Percentiles rank a stretch among this genome's conserved stretches.
phyloP scores from a whole-genome alignment of 2,888 invertebrate genomes.

The Heliconius cydno region DNA sequence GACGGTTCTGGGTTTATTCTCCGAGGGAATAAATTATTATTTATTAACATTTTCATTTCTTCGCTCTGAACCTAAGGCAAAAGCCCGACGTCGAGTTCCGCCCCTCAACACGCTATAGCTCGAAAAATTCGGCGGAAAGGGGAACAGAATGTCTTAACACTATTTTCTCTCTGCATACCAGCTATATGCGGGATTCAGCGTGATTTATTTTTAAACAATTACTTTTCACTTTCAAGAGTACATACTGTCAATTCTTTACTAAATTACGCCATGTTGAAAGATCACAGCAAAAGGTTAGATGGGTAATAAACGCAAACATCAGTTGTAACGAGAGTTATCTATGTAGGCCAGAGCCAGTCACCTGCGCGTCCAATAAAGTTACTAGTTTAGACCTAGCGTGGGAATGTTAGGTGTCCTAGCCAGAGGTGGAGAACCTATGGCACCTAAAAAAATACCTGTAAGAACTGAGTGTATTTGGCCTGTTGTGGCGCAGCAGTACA shows the following conservation, averaged over 20 bases:
- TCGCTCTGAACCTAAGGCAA: too few relatives aligned
- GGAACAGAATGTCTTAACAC: too few relatives aligned
- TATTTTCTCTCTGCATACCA: too few relatives aligned
- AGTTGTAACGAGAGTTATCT: conserved; percentile 39
- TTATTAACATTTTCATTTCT: too few relatives aligned
- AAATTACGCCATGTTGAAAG: conserved; percentile 17
- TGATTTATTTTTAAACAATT: too few relatives aligned
- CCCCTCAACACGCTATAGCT: too few relatives aligned
- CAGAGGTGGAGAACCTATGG: neutral
- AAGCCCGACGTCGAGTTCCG: too few relatives aligned
- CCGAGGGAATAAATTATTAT: too few relatives aligned
- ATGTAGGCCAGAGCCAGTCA: conserved; percentile 45
- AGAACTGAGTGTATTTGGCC: neutral
- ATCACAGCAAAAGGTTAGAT: conserved; percentile 31
- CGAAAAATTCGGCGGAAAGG: too few relatives aligned
- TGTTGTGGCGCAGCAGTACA: neutral
- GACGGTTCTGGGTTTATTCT: too few relatives aligned
- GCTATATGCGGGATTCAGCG: too few relatives aligned
- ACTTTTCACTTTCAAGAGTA: conserved; percentile 1
- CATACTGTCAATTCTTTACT: neutral
- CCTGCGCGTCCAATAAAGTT: conserved; percentile 45
- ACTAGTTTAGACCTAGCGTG: conserved; percentile 51
- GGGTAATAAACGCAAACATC: conserved; percentile 38
- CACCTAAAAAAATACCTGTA: too few relatives aligned
- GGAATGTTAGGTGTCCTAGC: conserved; percentile 52